Conservation (phyloP, 2,797 vertebrate species). For the Chiroxiphia lanceolata region DNA sequence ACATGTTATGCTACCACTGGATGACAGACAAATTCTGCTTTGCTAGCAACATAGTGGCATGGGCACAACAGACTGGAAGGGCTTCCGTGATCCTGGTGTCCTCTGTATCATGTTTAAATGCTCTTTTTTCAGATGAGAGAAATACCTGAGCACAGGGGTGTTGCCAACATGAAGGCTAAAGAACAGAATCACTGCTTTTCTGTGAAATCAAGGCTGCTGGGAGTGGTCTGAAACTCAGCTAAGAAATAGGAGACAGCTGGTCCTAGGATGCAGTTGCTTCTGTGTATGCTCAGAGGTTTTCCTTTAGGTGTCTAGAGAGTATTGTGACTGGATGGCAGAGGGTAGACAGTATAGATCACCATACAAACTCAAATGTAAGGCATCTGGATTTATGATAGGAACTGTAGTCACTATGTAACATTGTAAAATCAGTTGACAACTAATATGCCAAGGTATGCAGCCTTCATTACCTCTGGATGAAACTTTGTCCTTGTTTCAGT, state of each 20-base stretch:
- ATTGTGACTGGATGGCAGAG: not conserved
- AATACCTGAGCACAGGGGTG: not conserved
- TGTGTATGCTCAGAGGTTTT: not conserved
- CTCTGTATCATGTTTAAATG: not conserved
- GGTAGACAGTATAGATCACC: not conserved
- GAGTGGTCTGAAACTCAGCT: not conserved
- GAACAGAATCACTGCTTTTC: not conserved
- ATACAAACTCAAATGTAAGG: not conserved
- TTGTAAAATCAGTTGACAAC: not conserved
- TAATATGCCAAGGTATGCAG: not conserved
- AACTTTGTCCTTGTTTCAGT: not conserved
- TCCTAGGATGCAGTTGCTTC: not conserved
- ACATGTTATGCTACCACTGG: not conserved
- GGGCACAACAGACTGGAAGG: not conserved
- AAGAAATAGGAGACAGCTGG: not conserved
- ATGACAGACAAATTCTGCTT: not conserved
- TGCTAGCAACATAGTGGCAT: not conserved
- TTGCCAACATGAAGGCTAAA: not conserved
- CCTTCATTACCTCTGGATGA: not conserved
- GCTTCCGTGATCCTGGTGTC: not conserved
- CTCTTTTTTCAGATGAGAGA: not conserved
- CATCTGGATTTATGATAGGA: not conserved
- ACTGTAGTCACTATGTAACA: not conserved
- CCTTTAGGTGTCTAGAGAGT: not conserved
- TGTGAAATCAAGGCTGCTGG: not conserved